phyloP scores from a whole-genome alignment of 2,113 vertebrate species.

The Petrocephalus zakoni region DNA sequence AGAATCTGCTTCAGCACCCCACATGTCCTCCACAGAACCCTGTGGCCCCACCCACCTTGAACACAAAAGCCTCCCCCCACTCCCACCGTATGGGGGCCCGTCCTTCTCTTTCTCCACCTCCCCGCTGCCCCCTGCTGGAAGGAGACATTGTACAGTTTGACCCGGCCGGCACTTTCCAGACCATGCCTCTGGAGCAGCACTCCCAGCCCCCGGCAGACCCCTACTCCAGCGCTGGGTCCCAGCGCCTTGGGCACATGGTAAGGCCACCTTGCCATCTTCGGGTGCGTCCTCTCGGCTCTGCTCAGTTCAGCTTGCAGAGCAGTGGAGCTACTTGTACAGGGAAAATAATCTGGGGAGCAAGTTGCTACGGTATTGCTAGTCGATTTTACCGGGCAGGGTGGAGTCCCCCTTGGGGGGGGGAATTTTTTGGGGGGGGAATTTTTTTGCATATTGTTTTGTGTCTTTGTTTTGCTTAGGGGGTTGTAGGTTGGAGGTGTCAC shows the following conservation, averaged over 20 bases:
- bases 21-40: not conserved
- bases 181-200: not conserved
- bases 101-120: not conserved
- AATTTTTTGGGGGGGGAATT: too few species aligned
- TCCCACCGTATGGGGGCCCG: not conserved
- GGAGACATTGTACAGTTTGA: not conserved
- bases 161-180: not conserved
- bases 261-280: not conserved
- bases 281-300: not conserved
- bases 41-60: not conserved
- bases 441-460: too few species aligned
- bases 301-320: not conserved
- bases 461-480: not conserved
- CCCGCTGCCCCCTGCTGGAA: not conserved
- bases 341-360: not conserved
- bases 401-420: not conserved
- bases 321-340: not conserved
- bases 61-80: not conserved
- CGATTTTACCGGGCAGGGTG: not conserved
- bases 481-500: too few species aligned
- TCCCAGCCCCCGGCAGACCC: not conserved
- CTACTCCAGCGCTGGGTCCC: not conserved
- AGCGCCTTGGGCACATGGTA: not conserved
- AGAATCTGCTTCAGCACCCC: not conserved
- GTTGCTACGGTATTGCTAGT: not conserved